Conservation (phyloP, 1,140 invertebrate species). For the Drosophila sturtevanti region DNA sequence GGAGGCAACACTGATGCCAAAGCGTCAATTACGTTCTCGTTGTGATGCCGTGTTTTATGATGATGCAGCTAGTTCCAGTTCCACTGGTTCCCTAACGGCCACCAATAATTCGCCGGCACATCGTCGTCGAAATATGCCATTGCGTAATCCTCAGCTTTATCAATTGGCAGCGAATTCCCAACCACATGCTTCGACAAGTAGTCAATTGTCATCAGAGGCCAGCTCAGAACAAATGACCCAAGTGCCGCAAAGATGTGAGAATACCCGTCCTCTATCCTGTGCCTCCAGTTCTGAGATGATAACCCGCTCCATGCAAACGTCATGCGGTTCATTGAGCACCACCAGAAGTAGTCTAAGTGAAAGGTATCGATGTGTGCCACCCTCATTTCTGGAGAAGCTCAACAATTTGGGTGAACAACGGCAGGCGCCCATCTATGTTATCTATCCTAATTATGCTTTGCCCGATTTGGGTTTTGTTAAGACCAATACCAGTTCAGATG, state of each 20-base stretch:
- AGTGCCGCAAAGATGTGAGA: conserved; percentile 49
- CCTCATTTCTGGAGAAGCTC: conserved; percentile 87
- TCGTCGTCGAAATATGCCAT: conserved; percentile 72
- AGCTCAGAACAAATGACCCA: conserved; percentile 82
- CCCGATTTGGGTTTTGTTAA: conserved; percentile 94
- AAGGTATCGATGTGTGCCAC: conserved; percentile 85
- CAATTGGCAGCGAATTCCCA: conserved; percentile 59
- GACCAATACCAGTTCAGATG: conserved; percentile 85
- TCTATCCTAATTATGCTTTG: conserved; percentile 95
- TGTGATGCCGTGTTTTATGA: conserved; percentile 70
- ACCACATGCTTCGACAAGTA: conserved; percentile 62
- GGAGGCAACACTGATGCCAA: conserved; percentile 45
- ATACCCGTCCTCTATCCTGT: conserved; percentile 59
- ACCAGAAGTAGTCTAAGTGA: conserved; percentile 76
- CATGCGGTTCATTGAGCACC: conserved; percentile 78
- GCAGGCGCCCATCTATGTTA: conserved; percentile 91
- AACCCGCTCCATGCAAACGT: conserved; percentile 90
- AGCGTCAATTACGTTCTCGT: conserved; percentile 51
- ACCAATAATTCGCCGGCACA: conserved; percentile 76
- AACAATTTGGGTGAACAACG: conserved; percentile 85
- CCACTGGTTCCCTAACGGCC: conserved; percentile 70
- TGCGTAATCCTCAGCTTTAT: conserved; percentile 75
- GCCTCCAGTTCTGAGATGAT: conserved; percentile 84
- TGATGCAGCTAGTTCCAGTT: conserved; percentile 69
- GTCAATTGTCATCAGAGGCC: conserved; percentile 72